A percentile compares a stretch with the other conserved stretches of the same genome.
Conservation (phyloP, 2,113 vertebrate genomes). For the Hippocampus guttulatus region DNA sequence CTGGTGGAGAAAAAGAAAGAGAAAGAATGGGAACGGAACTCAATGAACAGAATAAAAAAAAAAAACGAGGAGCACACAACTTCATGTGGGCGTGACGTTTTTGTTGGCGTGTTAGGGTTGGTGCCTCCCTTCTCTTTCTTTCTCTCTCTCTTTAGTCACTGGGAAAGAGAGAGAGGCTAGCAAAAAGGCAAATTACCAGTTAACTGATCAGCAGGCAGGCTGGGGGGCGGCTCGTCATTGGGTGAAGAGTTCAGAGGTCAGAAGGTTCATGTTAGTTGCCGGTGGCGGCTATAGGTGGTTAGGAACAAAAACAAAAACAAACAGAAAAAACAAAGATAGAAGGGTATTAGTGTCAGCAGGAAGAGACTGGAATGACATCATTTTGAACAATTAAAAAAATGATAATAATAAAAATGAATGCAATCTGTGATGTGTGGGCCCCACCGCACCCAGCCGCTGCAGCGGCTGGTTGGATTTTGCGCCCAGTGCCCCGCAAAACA, state of each 20-base stretch:
- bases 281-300: conserved; percentile 83
- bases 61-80: conserved; percentile 58
- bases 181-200: conserved; percentile 83
- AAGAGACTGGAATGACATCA: conserved; percentile 83
- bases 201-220: conserved; percentile 86
- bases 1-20: conserved; percentile 72
- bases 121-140: conserved; percentile 67
- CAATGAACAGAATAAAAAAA: conserved; percentile 52
- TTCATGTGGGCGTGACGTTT: conserved; percentile 65
- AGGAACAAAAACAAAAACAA: conserved; percentile 80
- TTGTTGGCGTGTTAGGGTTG: conserved; percentile 74
- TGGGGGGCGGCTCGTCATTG: conserved; percentile 84
- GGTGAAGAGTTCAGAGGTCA: conserved; percentile 86
- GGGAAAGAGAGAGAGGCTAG: conserved; percentile 76
- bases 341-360: conserved; percentile 83
- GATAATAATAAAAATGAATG: conserved; percentile 73
- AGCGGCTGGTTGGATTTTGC: conserved; percentile 54
- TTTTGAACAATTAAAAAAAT: conserved; percentile 60
- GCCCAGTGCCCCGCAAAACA: conserved; percentile 54
- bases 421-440: conserved; percentile 60
- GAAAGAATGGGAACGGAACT: conserved; percentile 73
- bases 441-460: conserved; percentile 10
- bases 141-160: conserved; percentile 68
- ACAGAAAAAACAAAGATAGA: conserved; percentile 80
- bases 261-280: conserved; percentile 87